phyloP scores from a whole-genome alignment of 2,888 invertebrate genomes.

The Meteorus colon region DNA sequence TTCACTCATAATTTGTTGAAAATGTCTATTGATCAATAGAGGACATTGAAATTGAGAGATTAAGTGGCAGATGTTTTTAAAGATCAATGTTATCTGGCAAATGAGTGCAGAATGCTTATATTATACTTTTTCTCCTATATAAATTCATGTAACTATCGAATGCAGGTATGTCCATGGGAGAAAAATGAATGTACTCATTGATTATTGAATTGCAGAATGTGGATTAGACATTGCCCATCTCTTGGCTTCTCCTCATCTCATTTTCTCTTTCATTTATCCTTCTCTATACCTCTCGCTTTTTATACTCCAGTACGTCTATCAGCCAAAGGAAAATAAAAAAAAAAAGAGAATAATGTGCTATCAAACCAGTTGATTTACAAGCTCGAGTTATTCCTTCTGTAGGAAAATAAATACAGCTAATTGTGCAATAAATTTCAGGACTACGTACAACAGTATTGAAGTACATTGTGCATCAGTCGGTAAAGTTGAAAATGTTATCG shows the following conservation, averaged over 20 bases:
- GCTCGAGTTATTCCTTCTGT: slow-evolving; percentile 56
- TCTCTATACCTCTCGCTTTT: neutral
- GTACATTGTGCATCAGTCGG: neutral
- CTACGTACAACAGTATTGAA: slow-evolving; percentile 46
- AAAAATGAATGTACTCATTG: neutral
- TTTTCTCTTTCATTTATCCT: neutral
- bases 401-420: slow-evolving; percentile 60
- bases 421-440: slow-evolving; percentile 61
- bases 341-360: slow-evolving; percentile 36
- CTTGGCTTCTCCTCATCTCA: neutral
- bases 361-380: slow-evolving; percentile 60
- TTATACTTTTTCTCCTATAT: neutral
- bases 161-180: neutral
- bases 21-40: too few relatives aligned
- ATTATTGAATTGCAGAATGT: slow-evolving; percentile 27
- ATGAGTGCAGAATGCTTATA: too few relatives aligned
- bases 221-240: slow-evolving; percentile 4
- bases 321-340: neutral
- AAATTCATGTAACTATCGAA: neutral
- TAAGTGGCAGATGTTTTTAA: neutral
- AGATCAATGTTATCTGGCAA: neutral
- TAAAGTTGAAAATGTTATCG: neutral
- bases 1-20: too few relatives aligned
- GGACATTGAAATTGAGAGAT: too few relatives aligned
- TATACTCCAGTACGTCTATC: neutral